Percentiles rank a stretch among this genome's conserved stretches.
Evolutionary conservation across 2,113 vertebrate species (phyloP).

Genomic region (Azemiops feae): DNA sequence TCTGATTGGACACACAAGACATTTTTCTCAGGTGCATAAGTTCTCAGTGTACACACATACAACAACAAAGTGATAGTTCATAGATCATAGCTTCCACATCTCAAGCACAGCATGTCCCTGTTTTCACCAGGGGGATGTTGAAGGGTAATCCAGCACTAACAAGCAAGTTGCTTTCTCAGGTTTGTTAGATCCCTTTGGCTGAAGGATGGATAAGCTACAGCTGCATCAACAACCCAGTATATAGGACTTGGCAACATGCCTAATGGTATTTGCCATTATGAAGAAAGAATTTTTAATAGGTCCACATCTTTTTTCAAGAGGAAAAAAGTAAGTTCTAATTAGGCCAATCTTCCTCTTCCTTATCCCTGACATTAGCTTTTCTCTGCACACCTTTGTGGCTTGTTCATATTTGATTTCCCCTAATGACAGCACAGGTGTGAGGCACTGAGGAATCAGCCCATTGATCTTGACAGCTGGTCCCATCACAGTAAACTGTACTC

Average conservation of each 20-base stretch:
- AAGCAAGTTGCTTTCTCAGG: neutral
- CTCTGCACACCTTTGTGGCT: neutral
- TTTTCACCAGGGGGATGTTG: neutral
- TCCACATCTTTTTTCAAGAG: neutral
- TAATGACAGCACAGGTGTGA: slow-evolving; percentile 2
- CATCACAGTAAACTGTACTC: neutral
- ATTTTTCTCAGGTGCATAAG: neutral
- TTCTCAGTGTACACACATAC: neutral
- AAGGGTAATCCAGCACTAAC: neutral
- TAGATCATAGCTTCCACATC: neutral
- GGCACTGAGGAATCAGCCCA: neutral
- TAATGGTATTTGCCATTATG: neutral
- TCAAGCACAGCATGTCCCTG: neutral
- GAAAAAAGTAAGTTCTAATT: neutral
- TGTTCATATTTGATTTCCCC: neutral
- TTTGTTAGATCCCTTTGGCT: neutral
- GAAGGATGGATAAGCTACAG: neutral
- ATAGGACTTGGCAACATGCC: neutral
- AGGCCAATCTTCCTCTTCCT: slow-evolving; percentile 11
- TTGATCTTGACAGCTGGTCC: slow-evolving; percentile 30
- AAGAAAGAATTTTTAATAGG: neutral
- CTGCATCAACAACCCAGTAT: neutral
- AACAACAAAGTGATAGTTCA: neutral
- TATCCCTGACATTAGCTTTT: neutral
- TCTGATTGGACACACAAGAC: neutral